These are phyloP conservation scores for Halcyon badia DNA, from an alignment of 2,797 vertebrate species.

Conservation along the genomic window DNA sequence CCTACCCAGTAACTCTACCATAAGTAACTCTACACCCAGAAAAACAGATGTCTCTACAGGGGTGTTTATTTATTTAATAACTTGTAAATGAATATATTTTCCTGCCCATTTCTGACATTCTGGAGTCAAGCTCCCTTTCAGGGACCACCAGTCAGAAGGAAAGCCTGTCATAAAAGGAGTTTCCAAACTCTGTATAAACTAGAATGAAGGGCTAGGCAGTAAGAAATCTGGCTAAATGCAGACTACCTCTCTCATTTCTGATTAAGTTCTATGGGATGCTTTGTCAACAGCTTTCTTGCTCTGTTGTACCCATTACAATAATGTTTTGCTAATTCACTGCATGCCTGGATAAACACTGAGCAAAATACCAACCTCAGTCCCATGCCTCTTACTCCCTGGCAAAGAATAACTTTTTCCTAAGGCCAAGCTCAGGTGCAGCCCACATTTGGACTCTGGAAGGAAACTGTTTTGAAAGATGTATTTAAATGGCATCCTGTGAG, in stretches of 20 bases:
- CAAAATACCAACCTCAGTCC: neutral
- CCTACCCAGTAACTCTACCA: slow-evolving; percentile 19
- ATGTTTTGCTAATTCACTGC: neutral
- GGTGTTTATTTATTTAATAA: slow-evolving; percentile 59
- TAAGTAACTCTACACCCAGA: slow-evolving; percentile 60
- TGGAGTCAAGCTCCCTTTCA: neutral
- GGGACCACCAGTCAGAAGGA: neutral
- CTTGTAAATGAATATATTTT: slow-evolving; percentile 53
- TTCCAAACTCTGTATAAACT: neutral
- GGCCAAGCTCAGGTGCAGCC: neutral
- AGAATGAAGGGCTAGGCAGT: neutral
- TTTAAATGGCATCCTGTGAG: neutral
- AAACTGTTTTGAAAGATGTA: slow-evolving; percentile 24
- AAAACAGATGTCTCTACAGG: slow-evolving; percentile 54
- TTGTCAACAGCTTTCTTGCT: neutral
- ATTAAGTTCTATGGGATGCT: neutral
- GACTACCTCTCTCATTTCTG: neutral
- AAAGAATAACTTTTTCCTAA: slow-evolving; percentile 47
- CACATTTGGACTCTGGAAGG: neutral
- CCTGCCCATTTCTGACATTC: neutral
- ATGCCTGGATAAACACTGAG: neutral
- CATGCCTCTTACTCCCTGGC: neutral
- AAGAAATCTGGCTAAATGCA: neutral
- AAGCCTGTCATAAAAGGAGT: neutral
- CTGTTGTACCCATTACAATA: neutral